Evolutionary conservation across 2,113 vertebrate species (phyloP), one percentile per base, ranked within the genome.

Genomic region (Seriola dumerili): DNA sequence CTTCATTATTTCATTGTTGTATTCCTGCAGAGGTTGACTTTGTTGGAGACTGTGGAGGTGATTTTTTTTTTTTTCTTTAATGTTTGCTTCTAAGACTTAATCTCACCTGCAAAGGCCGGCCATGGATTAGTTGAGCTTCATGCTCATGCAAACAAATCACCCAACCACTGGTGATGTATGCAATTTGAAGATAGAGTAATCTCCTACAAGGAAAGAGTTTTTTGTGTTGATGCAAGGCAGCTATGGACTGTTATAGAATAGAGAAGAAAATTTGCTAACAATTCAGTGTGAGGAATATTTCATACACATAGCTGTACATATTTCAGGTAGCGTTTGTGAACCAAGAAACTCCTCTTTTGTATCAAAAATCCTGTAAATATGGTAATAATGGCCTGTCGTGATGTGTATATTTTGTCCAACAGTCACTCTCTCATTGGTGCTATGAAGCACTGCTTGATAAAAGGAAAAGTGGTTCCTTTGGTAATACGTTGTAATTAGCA

Each of bases 111-210:
- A 71, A 70, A 75, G 42, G 40, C 62, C 55, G 76, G 68, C 55
- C 14, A 34, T 50, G 86, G 87, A 92, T 91, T 89, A 86, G 88
- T 59, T 71, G 42, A 74, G 64, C 77, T 78, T 55, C 19, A 36
- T 78, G 83, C 61, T 25, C 44, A 58, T 71, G 14, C n/a, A 80
- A 44, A 63, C 55, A 81, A 69, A 70, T 70, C 36, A 62, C 72
- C 67, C 21, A 38, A 25, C 63, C 72, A 32, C 70, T 76, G 67
- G 73, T 62, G 78, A 72, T 67, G 80, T 75, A 55, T 86, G 72
- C 65, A 69, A 21, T 76, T 81, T 75, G 44, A 78, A 83, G 70
- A 81, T 82, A 72, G 67, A 70, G 48, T 76, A 81, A 84, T 76
- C 75, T 71, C 29, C 17, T 32, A n/a, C 25, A n/a, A 82, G 48